Percentiles rank a stretch among this genome's conserved stretches.
Evolutionary conservation across 2,113 vertebrate genomes (phyloP).

Genomic region (Lutjanus erythropterus): DNA sequence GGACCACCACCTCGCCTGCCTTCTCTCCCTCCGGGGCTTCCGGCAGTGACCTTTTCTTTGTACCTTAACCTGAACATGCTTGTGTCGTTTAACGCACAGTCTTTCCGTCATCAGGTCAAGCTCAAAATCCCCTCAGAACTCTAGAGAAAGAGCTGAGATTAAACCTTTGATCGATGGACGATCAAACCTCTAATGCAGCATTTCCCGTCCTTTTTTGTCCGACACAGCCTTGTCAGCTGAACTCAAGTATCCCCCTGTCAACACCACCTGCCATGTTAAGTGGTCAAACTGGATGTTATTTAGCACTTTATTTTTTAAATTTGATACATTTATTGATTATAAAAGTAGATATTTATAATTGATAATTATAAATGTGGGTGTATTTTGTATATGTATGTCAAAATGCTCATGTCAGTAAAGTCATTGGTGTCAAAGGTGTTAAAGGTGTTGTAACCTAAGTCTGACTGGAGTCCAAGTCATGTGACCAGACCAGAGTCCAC

Average conservation of each 20-base stretch:
- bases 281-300: neutral
- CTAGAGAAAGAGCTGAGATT: neutral
- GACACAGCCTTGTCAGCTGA: neutral
- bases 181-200: neutral
- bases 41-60: slow-evolving; percentile 28
- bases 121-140: neutral
- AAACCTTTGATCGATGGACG: neutral
- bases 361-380: neutral
- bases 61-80: neutral
- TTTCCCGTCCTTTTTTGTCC: neutral
- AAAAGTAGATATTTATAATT: neutral
- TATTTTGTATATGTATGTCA: too few species aligned
- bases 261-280: neutral
- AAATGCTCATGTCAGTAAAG: too few species aligned
- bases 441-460: too few species aligned
- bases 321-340: neutral
- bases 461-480: too few species aligned
- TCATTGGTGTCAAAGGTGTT: too few species aligned
- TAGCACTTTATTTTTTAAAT: neutral
- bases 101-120: slow-evolving; percentile 4
- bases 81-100: neutral
- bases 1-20: slow-evolving; percentile 11
- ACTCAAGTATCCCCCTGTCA: neutral
- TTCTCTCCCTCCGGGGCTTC: slow-evolving; percentile 6
- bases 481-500: too few species aligned